These are phyloP conservation scores for Eledona agricola DNA, from an alignment of 2,888 invertebrate species.

Conservation along the genomic window DNA sequence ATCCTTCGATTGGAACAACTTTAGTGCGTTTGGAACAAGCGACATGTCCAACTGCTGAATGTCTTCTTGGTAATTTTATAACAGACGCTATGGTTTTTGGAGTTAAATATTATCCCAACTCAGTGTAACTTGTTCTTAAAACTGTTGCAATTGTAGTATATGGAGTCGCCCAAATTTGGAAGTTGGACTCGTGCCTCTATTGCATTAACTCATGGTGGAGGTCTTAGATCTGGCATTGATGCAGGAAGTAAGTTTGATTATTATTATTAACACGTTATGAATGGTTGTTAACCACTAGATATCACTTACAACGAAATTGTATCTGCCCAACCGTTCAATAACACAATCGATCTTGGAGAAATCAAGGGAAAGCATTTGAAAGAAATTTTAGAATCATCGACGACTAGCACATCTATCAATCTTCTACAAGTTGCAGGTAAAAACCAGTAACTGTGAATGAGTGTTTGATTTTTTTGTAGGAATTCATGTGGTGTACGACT, in stretches of 20 bases:
- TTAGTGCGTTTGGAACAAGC: constrained; percentile 62
- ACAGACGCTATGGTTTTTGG: constrained; percentile 75
- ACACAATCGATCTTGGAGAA: constrained; percentile 75
- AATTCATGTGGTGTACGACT: constrained; percentile 70
- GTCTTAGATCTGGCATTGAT: constrained; percentile 72
- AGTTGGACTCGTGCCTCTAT: constrained; percentile 75
- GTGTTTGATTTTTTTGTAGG: constrained; percentile 59
- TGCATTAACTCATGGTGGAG: constrained; percentile 73
- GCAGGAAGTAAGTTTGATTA: constrained; percentile 65
- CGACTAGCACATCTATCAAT: constrained; percentile 62
- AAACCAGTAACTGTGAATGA: constrained; percentile 2
- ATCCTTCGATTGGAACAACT: constrained; percentile 42
- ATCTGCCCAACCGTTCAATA: constrained; percentile 79
- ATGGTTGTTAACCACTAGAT: constrained; percentile 64
- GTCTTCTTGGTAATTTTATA: constrained; percentile 77
- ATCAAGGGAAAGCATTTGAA: constrained; percentile 72
- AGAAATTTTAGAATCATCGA: constrained; percentile 69
- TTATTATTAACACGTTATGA: not conserved
- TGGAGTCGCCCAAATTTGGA: constrained; percentile 61
- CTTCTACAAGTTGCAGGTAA: constrained; percentile 72
- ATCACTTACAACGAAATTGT: constrained; percentile 76
- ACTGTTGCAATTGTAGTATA: constrained; percentile 58
- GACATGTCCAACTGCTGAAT: constrained; percentile 71
- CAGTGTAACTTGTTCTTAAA: constrained; percentile 4
- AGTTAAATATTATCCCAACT: constrained; percentile 61